Conservation (phyloP, 53 echinoderm and acorn worm species). For the Echinometra lucunter region DNA sequence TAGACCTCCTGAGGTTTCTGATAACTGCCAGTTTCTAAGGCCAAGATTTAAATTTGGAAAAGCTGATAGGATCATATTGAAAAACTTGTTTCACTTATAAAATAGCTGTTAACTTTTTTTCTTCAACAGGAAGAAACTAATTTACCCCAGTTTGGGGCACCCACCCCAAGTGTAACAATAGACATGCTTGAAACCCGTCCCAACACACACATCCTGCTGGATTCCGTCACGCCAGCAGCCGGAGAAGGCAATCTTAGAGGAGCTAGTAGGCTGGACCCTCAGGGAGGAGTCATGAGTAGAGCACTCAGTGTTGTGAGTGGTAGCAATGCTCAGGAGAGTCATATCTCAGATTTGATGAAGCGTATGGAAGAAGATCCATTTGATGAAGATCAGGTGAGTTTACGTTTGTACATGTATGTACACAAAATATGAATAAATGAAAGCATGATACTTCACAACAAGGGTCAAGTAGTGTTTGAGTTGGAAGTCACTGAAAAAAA, state of each 20-base stretch:
- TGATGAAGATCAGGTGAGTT: slow-evolving; percentile 92
- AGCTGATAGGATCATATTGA: too few species aligned
- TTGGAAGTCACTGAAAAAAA: neutral
- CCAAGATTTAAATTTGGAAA: too few species aligned
- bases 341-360: slow-evolving; percentile 74
- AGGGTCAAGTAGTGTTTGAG: neutral
- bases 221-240: slow-evolving; percentile 84
- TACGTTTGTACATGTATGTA: neutral
- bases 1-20: too few species aligned
- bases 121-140: slow-evolving; percentile 78
- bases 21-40: too few species aligned
- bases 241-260: slow-evolving; percentile 68
- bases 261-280: slow-evolving; percentile 59
- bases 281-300: slow-evolving; percentile 65
- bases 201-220: slow-evolving; percentile 86
- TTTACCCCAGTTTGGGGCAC: slow-evolving; percentile 79
- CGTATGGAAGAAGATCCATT: slow-evolving; percentile 89
- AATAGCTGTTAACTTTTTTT: neutral
- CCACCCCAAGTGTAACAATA: slow-evolving; percentile 95
- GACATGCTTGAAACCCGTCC: slow-evolving; percentile 94
- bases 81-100: too few species aligned
- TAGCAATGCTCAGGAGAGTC: slow-evolving; percentile 75
- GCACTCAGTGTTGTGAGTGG: slow-evolving; percentile 87
- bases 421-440: neutral
- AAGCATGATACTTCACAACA: too few species aligned